A percentile compares a stretch with the other conserved stretches of the same genome.
phyloP scores from a whole-genome alignment of 2,113 vertebrate species.

The Gymnocephalus cernua region DNA sequence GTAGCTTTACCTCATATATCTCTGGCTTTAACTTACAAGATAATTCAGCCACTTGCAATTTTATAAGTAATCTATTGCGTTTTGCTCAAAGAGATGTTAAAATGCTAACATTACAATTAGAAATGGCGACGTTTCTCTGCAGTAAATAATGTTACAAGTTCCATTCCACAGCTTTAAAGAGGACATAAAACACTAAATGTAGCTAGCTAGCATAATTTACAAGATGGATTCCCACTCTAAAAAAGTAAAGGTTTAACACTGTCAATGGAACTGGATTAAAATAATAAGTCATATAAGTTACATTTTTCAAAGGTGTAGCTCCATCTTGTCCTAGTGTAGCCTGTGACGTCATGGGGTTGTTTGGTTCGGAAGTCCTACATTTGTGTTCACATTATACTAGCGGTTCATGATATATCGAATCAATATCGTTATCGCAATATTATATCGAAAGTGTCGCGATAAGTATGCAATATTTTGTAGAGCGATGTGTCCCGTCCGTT shows the following conservation, averaged over 20 bases:
- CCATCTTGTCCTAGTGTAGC: background rate
- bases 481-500: no score
- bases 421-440: no score
- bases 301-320: background rate
- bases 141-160: background rate
- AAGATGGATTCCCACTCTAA: background rate
- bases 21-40: background rate
- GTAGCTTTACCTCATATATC: background rate
- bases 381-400: background rate
- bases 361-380: background rate
- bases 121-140: background rate
- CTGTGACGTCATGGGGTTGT: constrained; percentile 6
- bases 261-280: background rate
- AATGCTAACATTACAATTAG: no score
- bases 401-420: no score
- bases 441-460: no score
- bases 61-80: background rate
- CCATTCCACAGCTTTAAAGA: background rate
- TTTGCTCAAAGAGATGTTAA: background rate
- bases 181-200: background rate
- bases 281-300: background rate
- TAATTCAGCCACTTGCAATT: background rate
- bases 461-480: no score
- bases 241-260: background rate
- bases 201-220: background rate